phyloP scores from a whole-genome alignment of 2,113 vertebrate genomes.

The Kryptolebias marmoratus region DNA sequence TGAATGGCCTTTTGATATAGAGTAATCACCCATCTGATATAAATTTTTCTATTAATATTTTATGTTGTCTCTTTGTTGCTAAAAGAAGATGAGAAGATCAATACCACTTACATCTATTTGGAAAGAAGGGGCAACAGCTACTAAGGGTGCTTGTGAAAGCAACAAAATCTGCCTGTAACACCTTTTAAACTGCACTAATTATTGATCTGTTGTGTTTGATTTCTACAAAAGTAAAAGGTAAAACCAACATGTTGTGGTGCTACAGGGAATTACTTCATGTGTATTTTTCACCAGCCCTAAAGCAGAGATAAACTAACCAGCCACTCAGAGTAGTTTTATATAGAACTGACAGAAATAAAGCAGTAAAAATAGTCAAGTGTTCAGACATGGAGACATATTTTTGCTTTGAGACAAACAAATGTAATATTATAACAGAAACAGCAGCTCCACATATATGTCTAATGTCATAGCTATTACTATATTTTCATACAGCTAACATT shows the following conservation, averaged over 20 bases:
- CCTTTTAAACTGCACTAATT: background rate
- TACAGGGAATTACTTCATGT: background rate
- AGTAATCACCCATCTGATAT: background rate
- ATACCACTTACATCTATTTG: background rate
- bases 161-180: background rate
- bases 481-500: no score
- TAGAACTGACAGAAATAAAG: background rate
- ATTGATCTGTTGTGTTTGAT: background rate
- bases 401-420: no score
- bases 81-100: background rate
- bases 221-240: background rate
- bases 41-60: background rate
- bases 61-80: background rate
- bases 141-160: background rate
- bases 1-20: constrained; percentile 14
- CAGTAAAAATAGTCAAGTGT: background rate
- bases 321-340: background rate
- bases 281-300: background rate
- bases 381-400: background rate
- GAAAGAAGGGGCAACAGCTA: background rate
- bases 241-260: background rate
- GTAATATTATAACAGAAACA: no score
- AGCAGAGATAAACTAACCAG: background rate
- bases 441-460: no score
- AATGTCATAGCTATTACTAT: no score